phyloP scores from a whole-genome alignment of 2,888 invertebrate species.

The Hipparchia sbordonii region DNA sequence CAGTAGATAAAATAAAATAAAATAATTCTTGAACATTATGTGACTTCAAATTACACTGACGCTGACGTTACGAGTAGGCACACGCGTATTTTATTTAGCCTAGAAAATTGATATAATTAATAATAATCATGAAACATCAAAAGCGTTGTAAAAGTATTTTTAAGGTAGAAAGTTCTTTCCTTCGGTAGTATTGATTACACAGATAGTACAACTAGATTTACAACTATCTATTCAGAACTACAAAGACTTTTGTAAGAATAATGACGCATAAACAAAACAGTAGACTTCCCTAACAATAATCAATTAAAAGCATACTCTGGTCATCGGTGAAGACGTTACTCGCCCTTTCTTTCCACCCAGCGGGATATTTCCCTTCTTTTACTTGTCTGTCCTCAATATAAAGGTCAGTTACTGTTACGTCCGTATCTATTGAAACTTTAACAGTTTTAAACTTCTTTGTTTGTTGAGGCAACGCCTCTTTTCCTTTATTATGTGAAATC shows the following conservation, averaged over 20 bases:
- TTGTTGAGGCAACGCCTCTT: constrained; percentile 62
- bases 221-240: background rate
- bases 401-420: constrained; percentile 73
- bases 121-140: background rate
- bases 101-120: too few species aligned
- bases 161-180: background rate
- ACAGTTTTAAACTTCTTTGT: constrained; percentile 58
- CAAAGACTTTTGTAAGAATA: background rate
- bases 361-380: constrained; percentile 69
- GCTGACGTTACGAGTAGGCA: too few species aligned
- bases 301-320: constrained; percentile 55
- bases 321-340: constrained; percentile 70
- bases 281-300: constrained; percentile 55
- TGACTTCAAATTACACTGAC: too few species aligned
- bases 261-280: constrained; percentile 21
- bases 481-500: constrained; percentile 59
- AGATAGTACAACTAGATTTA: background rate
- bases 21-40: too few species aligned
- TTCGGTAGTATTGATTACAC: background rate
- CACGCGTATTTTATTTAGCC: too few species aligned
- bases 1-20: too few species aligned
- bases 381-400: constrained; percentile 57
- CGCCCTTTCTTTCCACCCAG: constrained; percentile 57
- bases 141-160: too few species aligned
- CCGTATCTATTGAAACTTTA: constrained; percentile 56